Evolutionary conservation across 2,888 invertebrate species (phyloP).

Genomic region (Himalopsyche anomala): DNA sequence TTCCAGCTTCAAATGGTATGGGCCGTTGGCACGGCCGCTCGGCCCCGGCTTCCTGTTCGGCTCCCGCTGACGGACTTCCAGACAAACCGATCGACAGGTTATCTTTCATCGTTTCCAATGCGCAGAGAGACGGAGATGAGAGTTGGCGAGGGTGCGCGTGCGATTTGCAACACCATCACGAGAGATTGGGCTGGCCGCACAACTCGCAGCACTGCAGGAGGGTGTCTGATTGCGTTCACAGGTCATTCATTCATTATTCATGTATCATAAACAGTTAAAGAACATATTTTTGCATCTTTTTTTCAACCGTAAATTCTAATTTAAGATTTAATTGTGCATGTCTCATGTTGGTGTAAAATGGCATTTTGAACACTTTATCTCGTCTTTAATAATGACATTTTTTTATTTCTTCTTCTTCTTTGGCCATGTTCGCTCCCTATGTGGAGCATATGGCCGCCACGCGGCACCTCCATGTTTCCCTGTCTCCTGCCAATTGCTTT

Average conservation of each 20-base stretch:
- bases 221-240: conserved; percentile 23
- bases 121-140: neutral
- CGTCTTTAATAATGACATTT: no score
- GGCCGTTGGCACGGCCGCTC: conserved; percentile 63
- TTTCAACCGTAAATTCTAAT: no score
- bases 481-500: no score
- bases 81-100: neutral
- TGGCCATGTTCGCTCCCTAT: no score
- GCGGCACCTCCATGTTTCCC: no score
- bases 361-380: no score
- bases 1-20: conserved; percentile 58
- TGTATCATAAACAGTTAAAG: no score
- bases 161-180: conserved; percentile 47
- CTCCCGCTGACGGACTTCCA: conserved; percentile 23
- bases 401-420: no score
- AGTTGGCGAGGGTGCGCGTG: conserved; percentile 24
- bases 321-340: no score
- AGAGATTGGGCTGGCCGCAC: conserved; percentile 48
- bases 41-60: conserved; percentile 66
- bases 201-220: neutral
- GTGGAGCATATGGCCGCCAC: no score
- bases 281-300: no score
- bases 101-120: neutral
- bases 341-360: no score
- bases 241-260: conserved; percentile 1